Conservation (phyloP, 2,888 invertebrate species). For the Pelosia muscerda region DNA sequence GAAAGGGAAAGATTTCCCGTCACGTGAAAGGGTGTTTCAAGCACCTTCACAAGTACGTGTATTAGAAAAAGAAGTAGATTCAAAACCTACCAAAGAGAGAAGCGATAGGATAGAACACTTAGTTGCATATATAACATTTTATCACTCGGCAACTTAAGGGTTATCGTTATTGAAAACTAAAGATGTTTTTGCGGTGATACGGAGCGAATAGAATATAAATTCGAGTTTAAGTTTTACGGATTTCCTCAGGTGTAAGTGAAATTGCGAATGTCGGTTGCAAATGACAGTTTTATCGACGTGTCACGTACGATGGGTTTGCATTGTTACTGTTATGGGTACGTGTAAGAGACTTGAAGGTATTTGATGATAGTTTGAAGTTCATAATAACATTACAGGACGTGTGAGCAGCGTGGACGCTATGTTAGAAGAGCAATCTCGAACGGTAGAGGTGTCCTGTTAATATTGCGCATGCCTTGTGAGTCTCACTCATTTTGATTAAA, state of each 20-base stretch:
- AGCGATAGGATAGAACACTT: constrained; percentile 35
- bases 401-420: neutral
- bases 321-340: constrained; percentile 1
- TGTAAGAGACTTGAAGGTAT: neutral
- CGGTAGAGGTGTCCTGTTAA: neutral
- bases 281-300: constrained; percentile 13
- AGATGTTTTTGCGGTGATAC: constrained; percentile 20
- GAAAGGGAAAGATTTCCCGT: constrained; percentile 50
- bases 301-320: constrained; percentile 16
- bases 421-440: neutral
- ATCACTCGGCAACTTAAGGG: constrained; percentile 39
- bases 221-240: constrained; percentile 30
- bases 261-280: constrained; percentile 18
- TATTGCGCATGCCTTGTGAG: neutral
- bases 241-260: constrained; percentile 23
- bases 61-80: constrained; percentile 22
- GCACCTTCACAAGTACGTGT: constrained; percentile 37
- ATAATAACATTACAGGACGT: neutral
- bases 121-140: constrained; percentile 41
- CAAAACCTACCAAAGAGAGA: constrained; percentile 12
- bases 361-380: neutral
- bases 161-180: constrained; percentile 45
- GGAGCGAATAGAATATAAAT: constrained; percentile 36
- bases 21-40: constrained; percentile 47
- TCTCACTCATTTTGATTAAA: constrained; percentile 5